phyloP scores from a whole-genome alignment of 1,140 invertebrate genomes.

The Contarinia nasturtii region DNA sequence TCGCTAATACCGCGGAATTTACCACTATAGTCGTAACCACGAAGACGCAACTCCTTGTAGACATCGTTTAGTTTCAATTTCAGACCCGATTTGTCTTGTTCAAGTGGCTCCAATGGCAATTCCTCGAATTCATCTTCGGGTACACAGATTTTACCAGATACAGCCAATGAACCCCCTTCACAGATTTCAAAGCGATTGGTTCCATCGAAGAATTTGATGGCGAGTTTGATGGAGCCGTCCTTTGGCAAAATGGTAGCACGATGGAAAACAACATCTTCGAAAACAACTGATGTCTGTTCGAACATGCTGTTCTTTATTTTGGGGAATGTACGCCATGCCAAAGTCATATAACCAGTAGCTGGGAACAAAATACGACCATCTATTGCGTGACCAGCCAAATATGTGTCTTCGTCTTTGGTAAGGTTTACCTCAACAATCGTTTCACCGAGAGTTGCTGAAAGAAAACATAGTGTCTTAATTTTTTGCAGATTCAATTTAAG shows the following conservation, averaged over 20 bases:
- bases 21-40: slow-evolving; percentile 85
- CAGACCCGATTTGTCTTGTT: slow-evolving; percentile 39
- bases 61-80: slow-evolving; percentile 45
- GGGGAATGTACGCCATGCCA: slow-evolving; percentile 55
- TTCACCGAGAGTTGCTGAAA: neutral
- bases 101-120: slow-evolving; percentile 20
- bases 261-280: slow-evolving; percentile 3
- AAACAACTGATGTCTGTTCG: neutral
- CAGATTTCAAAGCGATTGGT: slow-evolving; percentile 43
- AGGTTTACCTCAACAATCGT: slow-evolving; percentile 17
- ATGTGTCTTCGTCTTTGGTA: slow-evolving; percentile 33
- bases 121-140: neutral
- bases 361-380: slow-evolving; percentile 54
- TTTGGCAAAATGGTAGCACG: slow-evolving; percentile 45
- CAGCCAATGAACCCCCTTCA: slow-evolving; percentile 38
- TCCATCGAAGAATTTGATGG: slow-evolving; percentile 41
- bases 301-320: slow-evolving; percentile 28
- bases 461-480: neutral
- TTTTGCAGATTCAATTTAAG: neutral
- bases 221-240: slow-evolving; percentile 32
- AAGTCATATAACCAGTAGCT: slow-evolving; percentile 48
- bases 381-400: slow-evolving; percentile 46
- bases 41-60: slow-evolving; percentile 82
- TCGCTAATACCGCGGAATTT: slow-evolving; percentile 42
- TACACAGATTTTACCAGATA: slow-evolving; percentile 33